These are phyloP conservation scores for Ia io DNA, from an alignment of 2,113 vertebrate species.

Conservation along the genomic window DNA sequence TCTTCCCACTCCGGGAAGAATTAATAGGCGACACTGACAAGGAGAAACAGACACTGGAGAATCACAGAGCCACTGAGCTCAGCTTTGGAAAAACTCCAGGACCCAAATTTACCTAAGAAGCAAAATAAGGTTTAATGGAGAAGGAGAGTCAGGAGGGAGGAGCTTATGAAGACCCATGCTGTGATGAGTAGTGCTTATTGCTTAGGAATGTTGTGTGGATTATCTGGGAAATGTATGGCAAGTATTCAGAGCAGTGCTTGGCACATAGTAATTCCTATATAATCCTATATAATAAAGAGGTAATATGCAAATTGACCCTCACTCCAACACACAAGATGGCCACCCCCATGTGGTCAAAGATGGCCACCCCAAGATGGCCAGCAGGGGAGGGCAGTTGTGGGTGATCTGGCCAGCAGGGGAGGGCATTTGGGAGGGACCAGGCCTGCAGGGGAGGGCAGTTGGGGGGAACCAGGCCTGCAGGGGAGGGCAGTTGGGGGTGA, in stretches of 20 bases:
- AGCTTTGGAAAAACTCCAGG: not conserved
- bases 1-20: not conserved
- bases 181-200: not conserved
- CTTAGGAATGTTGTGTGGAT: not conserved
- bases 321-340: too few species aligned
- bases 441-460: too few species aligned
- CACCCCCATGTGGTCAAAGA: too few species aligned
- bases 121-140: not conserved
- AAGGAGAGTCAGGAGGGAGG: not conserved
- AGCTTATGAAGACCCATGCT: not conserved
- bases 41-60: not conserved
- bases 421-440: too few species aligned
- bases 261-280: not conserved
- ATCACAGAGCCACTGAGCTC: not conserved
- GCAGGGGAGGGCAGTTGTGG: too few species aligned
- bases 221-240: not conserved
- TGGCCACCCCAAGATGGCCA: too few species aligned
- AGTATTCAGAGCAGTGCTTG: not conserved
- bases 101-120: not conserved
- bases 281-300: too few species aligned
- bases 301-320: too few species aligned
- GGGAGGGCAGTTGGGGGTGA: too few species aligned
- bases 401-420: too few species aligned
- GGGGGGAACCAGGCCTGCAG: too few species aligned
- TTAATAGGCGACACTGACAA: not conserved